phyloP scores from a whole-genome alignment of 2,888 invertebrate genomes.

The Pterostichus niger region DNA sequence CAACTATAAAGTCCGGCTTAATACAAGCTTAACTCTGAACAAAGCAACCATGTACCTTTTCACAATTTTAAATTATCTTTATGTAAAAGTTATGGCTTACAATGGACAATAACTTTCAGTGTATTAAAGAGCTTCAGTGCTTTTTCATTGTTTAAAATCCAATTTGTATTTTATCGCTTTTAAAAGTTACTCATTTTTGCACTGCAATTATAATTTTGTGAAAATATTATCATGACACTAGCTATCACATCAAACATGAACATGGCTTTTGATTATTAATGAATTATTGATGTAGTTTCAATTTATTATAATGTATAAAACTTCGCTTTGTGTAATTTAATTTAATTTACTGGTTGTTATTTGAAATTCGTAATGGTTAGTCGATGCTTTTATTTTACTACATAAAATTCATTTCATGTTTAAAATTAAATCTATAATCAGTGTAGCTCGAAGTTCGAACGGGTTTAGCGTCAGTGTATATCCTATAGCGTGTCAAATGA shows the following conservation, averaged over 20 bases:
- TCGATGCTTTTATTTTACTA: too few relatives aligned
- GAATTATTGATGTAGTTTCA: too few relatives aligned
- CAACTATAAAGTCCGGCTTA: neutral
- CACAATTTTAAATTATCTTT: neutral
- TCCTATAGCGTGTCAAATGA: conserved; percentile 49
- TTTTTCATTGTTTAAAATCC: too few relatives aligned
- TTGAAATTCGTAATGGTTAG: conserved; percentile 4
- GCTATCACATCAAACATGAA: too few relatives aligned
- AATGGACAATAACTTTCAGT: neutral
- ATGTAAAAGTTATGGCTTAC: neutral
- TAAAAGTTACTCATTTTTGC: too few relatives aligned
- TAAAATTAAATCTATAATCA: conserved; percentile 36
- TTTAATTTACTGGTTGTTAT: neutral
- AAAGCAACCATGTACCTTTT: neutral
- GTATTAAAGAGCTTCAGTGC: neutral
- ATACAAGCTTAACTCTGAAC: neutral
- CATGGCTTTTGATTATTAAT: too few relatives aligned
- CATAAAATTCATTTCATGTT: conserved; percentile 20
- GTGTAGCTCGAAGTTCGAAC: neutral
- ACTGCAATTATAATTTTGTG: too few relatives aligned
- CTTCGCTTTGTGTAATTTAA: neutral
- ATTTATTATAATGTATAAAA: too few relatives aligned
- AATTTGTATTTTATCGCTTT: too few relatives aligned
- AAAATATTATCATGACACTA: too few relatives aligned
- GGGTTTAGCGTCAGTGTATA: neutral